These are phyloP conservation scores for Trypoxylon attenuatum DNA, from an alignment of 2,888 invertebrate genomes.

Conservation along the genomic window DNA sequence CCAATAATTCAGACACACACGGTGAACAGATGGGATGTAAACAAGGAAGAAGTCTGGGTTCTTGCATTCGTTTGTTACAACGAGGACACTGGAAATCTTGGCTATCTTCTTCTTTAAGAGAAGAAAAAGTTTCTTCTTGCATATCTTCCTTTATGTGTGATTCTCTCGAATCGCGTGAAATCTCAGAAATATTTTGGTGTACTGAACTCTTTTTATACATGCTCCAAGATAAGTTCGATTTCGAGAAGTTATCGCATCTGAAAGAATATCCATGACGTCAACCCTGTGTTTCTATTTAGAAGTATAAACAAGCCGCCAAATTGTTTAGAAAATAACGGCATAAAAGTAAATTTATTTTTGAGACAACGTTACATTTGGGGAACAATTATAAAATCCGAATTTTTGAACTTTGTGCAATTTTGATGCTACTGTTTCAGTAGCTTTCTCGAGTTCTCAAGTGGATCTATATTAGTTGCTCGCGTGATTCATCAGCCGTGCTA, in stretches of 20 bases:
- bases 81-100: slow-evolving; percentile 59
- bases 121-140: slow-evolving; percentile 8
- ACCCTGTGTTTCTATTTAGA: not conserved
- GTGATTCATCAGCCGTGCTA: not conserved
- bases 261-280: not conserved
- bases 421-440: no score
- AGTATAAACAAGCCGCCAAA: slow-evolving; percentile 1
- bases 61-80: slow-evolving; percentile 66
- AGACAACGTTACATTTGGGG: no score
- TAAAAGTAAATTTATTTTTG: no score
- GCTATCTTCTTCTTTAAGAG: not conserved
- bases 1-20: slow-evolving; percentile 64
- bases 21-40: slow-evolving; percentile 66
- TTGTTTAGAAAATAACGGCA: no score
- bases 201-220: slow-evolving; percentile 12
- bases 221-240: not conserved
- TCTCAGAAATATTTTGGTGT: slow-evolving; percentile 7
- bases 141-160: not conserved
- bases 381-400: no score
- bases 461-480: not conserved
- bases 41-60: slow-evolving; percentile 67
- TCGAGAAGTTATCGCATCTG: slow-evolving; percentile 24
- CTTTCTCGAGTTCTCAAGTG: no score
- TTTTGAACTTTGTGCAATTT: no score
- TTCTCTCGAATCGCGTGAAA: slow-evolving; percentile 3